Evolutionary conservation across 2,797 vertebrate species (phyloP).

Genomic region (Psittacula derbiana): DNA sequence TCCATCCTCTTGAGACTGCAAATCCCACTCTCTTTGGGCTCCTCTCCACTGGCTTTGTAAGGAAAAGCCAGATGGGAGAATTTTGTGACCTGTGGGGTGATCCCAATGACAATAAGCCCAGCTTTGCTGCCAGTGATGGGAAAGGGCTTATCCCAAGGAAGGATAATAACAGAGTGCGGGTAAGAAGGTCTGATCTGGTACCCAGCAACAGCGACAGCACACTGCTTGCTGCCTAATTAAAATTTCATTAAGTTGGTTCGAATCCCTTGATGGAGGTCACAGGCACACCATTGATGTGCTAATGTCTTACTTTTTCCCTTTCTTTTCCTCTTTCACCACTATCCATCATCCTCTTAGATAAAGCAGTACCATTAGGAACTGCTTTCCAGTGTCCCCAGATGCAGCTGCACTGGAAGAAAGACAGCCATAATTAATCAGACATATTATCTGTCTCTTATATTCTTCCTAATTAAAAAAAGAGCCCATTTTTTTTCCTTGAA

Average conservation of each 20-base stretch:
- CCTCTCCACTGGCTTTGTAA: not conserved
- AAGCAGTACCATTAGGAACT: slow-evolving; percentile 40
- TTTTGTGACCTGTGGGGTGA: not conserved
- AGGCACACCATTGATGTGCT: slow-evolving; percentile 70
- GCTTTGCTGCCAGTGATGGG: not conserved
- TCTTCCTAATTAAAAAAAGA: slow-evolving; percentile 48
- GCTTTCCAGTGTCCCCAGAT: slow-evolving; percentile 38
- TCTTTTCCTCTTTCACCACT: slow-evolving; percentile 19
- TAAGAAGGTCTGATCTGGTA: slow-evolving; percentile 14
- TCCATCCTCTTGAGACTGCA: not conserved
- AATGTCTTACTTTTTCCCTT: slow-evolving; percentile 46
- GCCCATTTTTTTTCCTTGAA: not conserved
- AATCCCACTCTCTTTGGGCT: not conserved
- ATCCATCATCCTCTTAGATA: slow-evolving; percentile 56
- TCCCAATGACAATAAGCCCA: not conserved
- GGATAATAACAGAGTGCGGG: not conserved
- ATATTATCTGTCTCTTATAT: slow-evolving; percentile 19
- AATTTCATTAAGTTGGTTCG: slow-evolving; percentile 68
- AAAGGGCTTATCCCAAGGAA: not conserved
- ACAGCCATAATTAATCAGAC: slow-evolving; percentile 9
- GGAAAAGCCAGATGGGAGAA: not conserved
- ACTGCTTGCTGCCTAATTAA: slow-evolving; percentile 66
- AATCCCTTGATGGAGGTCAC: slow-evolving; percentile 60
- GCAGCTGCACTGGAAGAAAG: slow-evolving; percentile 5
- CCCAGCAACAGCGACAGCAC: not conserved